Base-by-base conservation (phyloP, 2,797 vertebrate genomes). In the Leptoclinus maculatus region DNA sequence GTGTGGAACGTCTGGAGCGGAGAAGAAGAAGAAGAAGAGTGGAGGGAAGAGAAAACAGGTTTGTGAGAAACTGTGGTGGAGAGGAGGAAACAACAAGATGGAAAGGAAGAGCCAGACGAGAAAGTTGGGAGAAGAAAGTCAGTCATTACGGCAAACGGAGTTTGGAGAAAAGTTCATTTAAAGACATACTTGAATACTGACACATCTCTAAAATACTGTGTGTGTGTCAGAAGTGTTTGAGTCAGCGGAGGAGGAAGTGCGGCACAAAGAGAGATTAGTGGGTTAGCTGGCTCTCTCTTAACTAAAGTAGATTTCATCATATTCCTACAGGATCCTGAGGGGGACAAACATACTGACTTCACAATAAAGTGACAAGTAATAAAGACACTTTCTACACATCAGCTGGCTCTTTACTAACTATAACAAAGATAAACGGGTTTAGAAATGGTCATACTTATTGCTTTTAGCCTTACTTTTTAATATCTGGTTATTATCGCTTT, bases 1-100 rank as follows among this genome's bases (percentile, higher is more conserved):
- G 97, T 98, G 93, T 98, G 97, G 91, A 98, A 98, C 0, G 97
- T 97, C 97, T 96, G 84, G 8, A 23, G 67, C 3, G 11, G 14
- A 34, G 2, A 39, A 39, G 38, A 39, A 62, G 39, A 0, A 11
- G 3, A 45, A 39, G 16, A 36, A 32, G 19, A 9, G 0, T 3
- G 10, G 36, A 38, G 27, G 21, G 60, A 25, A 82, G 32, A 56
- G 4, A 69, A 21, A 49, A 62, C 9, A 51, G 2, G 32, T 56
- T 56, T 23, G 65, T 74, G 34, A 79, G 65, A 57, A 49, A 32
- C 47, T 17, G 12, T 12, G 49, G 23, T 14, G 53, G 16, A 27
- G 29, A 76, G 7, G 32, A 62, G 62, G 16, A 16, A 64, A 47
- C 4, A 14, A 57, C 19, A 11, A 54, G 41, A 65, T 23, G 51